Evolutionary conservation across 2,113 vertebrate species (phyloP).

Genomic region (Ictalurus furcatus): DNA sequence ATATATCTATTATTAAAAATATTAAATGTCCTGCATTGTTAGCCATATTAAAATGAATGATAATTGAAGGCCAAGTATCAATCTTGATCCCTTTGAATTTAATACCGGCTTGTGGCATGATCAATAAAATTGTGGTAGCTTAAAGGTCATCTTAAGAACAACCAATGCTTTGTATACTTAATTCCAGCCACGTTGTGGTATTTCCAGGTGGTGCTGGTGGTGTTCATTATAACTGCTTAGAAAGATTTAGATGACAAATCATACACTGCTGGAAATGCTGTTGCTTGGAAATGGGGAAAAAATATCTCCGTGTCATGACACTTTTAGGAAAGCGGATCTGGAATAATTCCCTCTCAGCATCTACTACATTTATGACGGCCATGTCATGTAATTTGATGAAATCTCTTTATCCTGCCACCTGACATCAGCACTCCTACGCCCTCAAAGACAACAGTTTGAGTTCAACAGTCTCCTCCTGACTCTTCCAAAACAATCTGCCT

Average conservation of each 20-base stretch:
- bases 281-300: background rate
- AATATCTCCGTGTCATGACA: background rate
- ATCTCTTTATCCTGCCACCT: conserved; percentile 24
- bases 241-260: background rate
- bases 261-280: background rate
- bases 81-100: background rate
- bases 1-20: background rate
- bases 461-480: conserved; percentile 32
- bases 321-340: background rate
- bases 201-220: background rate
- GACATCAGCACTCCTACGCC: conserved; percentile 27
- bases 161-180: background rate
- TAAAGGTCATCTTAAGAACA: background rate
- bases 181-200: background rate
- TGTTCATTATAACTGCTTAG: background rate
- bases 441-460: conserved; percentile 45
- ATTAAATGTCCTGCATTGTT: background rate
- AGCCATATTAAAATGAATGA: background rate
- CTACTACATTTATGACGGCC: background rate
- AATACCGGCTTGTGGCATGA: background rate
- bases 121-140: background rate
- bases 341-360: background rate
- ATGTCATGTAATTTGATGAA: conserved; percentile 29
- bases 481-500: conserved; percentile 37
- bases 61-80: background rate